Evolutionary conservation across 2,797 vertebrate genomes (phyloP).

Genomic region (Notoglanidium macrostoma): DNA sequence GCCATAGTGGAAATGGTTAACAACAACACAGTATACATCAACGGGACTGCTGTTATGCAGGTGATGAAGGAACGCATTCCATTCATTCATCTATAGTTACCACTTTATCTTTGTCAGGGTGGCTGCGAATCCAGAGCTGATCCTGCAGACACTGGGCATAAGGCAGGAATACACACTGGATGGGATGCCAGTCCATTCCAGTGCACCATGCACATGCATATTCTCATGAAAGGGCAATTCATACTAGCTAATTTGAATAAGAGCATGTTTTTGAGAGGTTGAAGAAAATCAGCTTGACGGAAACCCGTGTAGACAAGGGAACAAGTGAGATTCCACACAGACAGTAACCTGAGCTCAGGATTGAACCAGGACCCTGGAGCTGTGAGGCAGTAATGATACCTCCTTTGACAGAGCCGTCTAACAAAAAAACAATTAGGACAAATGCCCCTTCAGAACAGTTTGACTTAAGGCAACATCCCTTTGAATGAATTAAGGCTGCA

Average conservation of each 20-base stretch:
- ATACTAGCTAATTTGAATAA: neutral
- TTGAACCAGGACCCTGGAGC: neutral
- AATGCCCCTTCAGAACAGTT: neutral
- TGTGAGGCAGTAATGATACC: neutral
- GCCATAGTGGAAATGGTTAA: constrained; percentile 99
- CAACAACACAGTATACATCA: constrained; percentile 90
- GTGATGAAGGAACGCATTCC: constrained; percentile 66
- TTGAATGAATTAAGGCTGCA: neutral
- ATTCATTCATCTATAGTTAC: neutral
- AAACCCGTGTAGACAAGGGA: neutral
- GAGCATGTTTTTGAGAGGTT: neutral
- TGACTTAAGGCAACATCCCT: too few species aligned
- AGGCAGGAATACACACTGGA: neutral
- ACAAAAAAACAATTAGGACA: neutral
- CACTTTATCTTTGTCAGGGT: neutral
- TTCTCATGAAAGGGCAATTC: neutral
- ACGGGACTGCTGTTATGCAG: constrained; percentile 90
- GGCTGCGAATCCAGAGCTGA: neutral
- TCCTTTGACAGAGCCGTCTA: neutral
- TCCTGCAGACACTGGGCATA: too few species aligned
- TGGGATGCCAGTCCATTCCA: neutral
- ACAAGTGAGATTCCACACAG: constrained; percentile 4
- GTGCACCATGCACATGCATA: neutral
- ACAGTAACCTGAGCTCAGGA: neutral
- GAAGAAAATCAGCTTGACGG: neutral